Evolutionary conservation across 1,140 invertebrate genomes (phyloP).

Genomic region (Lepidotrigona ventralis): DNA sequence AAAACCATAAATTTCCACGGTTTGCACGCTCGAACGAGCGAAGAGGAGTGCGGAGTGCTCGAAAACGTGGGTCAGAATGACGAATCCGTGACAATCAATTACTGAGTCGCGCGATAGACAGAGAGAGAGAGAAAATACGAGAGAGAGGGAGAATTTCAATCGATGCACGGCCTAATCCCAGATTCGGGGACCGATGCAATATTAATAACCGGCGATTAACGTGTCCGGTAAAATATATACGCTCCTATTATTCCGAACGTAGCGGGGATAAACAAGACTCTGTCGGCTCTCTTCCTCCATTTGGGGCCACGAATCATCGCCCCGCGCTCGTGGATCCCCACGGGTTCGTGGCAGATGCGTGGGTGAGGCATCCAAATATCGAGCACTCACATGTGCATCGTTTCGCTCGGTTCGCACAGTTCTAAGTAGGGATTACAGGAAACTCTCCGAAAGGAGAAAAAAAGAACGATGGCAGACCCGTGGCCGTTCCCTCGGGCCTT

Average conservation of each 20-base stretch:
- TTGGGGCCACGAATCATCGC: conserved; percentile 18
- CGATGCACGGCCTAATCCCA: conserved; percentile 57
- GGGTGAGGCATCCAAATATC: conserved; percentile 59
- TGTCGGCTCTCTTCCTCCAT: conserved; percentile 22
- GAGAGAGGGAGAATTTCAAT: background rate
- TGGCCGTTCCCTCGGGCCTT: background rate
- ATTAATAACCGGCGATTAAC: conserved; percentile 73
- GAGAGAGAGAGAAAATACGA: background rate
- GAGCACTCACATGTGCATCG: conserved; percentile 66
- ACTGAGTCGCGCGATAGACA: conserved; percentile 44
- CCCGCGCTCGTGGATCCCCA: conserved; percentile 5
- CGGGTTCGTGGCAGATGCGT: conserved; percentile 40
- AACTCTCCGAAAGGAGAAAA: background rate
- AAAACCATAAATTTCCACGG: background rate
- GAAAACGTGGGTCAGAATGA: conserved; percentile 58
- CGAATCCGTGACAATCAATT: conserved; percentile 73
- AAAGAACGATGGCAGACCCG: conserved; percentile 27
- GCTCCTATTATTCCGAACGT: conserved; percentile 48
- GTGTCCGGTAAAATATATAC: conserved; percentile 66
- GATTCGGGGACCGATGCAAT: conserved; percentile 68
- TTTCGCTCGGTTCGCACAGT: conserved; percentile 42
- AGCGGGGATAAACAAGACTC: conserved; percentile 67
- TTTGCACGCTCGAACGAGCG: background rate
- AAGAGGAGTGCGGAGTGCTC: background rate
- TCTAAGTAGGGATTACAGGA: conserved; percentile 36